Evolutionary conservation across 2,113 vertebrate species (phyloP), one percentile per base, ranked within the genome.

Genomic region (Macrotis lagotis): DNA sequence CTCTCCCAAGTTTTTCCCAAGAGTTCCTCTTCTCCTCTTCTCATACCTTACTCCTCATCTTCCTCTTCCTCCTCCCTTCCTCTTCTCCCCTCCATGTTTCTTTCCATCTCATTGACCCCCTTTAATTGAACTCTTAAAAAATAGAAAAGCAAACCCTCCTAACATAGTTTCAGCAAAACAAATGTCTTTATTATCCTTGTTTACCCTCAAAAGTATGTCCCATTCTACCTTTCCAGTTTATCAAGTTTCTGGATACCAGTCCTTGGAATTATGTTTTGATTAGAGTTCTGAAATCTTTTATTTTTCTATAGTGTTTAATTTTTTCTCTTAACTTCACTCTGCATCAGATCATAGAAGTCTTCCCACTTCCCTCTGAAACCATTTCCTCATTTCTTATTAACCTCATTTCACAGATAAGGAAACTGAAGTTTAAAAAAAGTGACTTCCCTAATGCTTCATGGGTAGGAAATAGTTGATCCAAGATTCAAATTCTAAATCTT

Each of bases 1-100:
- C 14, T 19, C 59, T n/a, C 59, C 12, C 59, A 74, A 74, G 16
- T 74, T 44, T 19, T 44, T 74, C 14, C 16, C 55, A 31, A 12
- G 1, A 59, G 28, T 59, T 59, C 11, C 66, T 44, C 24, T 7
- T 83, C n/a, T 1, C 14, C 19, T 83, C 37, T 8, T 31, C 12
- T 31, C 8, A 8, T 55, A 26, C 7, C 52, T 0, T n/a, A 12
- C n/a, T n/a, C 28, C 19, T 44, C 31, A 4, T 7, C 8, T 8
- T 26, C 5, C 2, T 0, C 16, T 31, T 22, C 11, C 25, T 22
- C 14, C 6, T 14, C 1, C 10, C 5, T 7, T 51, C 37, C 14
- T 14, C 51, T 24, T 10, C 51, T 37, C 53, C 53, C 26, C 10
- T 49, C 31, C 37, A 28, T 2, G 0, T 44, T 6, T 74, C 3